Evolutionary conservation across 2,113 vertebrate genomes (phyloP).

Genomic region (Cavia porcellus): DNA sequence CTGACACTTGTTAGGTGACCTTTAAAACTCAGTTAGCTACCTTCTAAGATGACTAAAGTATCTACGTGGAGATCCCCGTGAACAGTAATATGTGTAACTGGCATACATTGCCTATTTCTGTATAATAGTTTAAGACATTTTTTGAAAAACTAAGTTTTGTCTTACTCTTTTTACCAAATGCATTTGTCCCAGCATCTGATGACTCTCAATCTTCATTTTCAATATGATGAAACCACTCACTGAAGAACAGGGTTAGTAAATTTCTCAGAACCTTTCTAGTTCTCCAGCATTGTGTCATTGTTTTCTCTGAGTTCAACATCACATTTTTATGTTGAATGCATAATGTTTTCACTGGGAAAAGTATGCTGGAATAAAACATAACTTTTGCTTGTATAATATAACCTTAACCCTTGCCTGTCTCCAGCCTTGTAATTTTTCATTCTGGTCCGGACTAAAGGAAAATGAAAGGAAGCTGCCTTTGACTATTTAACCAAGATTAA

Average conservation of each 20-base stretch:
- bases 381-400: conserved; percentile 4
- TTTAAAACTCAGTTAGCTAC: background rate
- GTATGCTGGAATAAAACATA: background rate
- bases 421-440: conserved; percentile 61
- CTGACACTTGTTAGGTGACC: background rate
- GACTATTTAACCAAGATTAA: conserved; percentile 87
- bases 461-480: conserved; percentile 73
- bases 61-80: background rate
- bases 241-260: background rate
- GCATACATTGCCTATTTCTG: background rate
- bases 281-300: background rate
- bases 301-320: conserved; percentile 27
- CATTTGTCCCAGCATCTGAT: background rate
- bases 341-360: conserved; percentile 43
- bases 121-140: background rate
- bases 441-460: conserved; percentile 64
- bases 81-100: background rate
- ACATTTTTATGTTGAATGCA: background rate
- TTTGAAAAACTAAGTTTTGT: background rate
- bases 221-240: background rate
- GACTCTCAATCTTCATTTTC: background rate
- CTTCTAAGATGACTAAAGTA: background rate
- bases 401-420: conserved; percentile 31
- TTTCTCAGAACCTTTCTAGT: conserved; percentile 14
- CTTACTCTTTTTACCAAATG: background rate